A percentile compares a stretch with the other conserved stretches of the same genome.
phyloP scores from a whole-genome alignment of 2,888 invertebrate genomes.

The Cyclophora albipunctata region DNA sequence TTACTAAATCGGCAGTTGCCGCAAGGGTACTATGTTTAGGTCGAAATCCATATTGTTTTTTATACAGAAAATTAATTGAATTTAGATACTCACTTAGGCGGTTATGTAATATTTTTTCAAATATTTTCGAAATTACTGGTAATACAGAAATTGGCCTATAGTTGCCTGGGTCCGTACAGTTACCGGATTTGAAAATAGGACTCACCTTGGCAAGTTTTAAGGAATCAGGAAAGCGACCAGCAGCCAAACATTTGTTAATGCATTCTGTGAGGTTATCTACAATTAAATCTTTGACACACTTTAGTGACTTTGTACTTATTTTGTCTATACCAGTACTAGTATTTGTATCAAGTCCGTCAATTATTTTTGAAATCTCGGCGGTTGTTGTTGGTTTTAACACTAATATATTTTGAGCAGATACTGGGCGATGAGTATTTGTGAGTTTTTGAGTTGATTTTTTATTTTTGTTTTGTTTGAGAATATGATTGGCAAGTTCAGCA shows the following conservation, averaged over 20 bases:
- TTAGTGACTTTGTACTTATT: constrained; percentile 5
- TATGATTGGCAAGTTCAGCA: constrained; percentile 4
- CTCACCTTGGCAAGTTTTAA: constrained; percentile 5
- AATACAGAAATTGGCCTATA: constrained; percentile 8
- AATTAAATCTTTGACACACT: constrained; percentile 3
- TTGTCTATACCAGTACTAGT: constrained; percentile 8
- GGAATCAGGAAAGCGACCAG: constrained; percentile 1
- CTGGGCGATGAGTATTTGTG: background rate
- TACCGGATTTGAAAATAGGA: constrained; percentile 8
- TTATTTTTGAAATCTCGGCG: constrained; percentile 4
- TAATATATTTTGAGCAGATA: no score
- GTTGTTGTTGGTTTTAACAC: background rate
- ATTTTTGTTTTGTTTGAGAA: constrained; percentile 6
- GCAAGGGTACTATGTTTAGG: constrained; percentile 8
- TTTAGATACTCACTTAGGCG: constrained; percentile 1
- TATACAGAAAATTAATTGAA: background rate
- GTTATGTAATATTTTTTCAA: constrained; percentile 4
- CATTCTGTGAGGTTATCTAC: background rate
- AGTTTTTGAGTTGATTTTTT: background rate
- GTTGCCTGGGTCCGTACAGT: constrained; percentile 5
- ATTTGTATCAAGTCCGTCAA: constrained; percentile 1
- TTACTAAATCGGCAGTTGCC: constrained; percentile 7
- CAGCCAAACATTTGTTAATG: background rate
- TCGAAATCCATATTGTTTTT: constrained; percentile 9
- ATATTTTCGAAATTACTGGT: constrained; percentile 7